These are phyloP conservation scores for Hozukius guyotensis DNA, from an alignment of 2,797 vertebrate species.

Conservation along the genomic window DNA sequence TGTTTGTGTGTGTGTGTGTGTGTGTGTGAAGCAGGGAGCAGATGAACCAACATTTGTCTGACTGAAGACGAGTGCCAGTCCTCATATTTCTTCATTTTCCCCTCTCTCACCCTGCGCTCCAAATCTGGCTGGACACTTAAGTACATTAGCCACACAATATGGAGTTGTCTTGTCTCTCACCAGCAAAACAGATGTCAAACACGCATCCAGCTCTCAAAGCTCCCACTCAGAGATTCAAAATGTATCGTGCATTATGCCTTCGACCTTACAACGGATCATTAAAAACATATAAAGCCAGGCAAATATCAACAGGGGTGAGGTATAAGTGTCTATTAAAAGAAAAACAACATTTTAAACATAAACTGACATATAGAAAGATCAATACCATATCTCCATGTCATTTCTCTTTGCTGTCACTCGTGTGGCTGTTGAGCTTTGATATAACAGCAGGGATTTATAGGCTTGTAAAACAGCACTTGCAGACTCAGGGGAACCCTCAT, in stretches of 20 bases:
- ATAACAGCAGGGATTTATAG: constrained; percentile 46
- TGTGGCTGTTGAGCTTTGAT: constrained; percentile 40
- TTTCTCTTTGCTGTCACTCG: constrained; percentile 12
- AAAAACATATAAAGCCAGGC: constrained; percentile 38
- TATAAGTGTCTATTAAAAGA: constrained; percentile 30
- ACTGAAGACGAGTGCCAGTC: constrained; percentile 65
- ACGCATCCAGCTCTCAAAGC: constrained; percentile 29
- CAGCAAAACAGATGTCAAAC: constrained; percentile 71
- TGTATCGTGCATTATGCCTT: constrained; percentile 32
- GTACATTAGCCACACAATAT: constrained; percentile 72
- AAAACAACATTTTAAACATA: constrained; percentile 45
- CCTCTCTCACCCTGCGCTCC: constrained; percentile 50
- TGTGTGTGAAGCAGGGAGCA: constrained; percentile 53
- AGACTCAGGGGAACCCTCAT: constrained; percentile 33
- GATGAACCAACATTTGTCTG: constrained; percentile 79
- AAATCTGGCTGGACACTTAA: constrained; percentile 71
- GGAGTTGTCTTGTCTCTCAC: constrained; percentile 70
- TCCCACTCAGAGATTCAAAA: constrained; percentile 7
- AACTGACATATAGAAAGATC: constrained; percentile 46
- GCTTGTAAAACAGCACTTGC: constrained; percentile 45
- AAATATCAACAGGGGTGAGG: constrained; percentile 31
- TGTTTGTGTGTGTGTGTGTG: constrained; percentile 1
- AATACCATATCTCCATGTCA: constrained; percentile 37
- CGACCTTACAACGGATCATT: constrained; percentile 38
- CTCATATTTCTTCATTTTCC: constrained; percentile 74